A percentile compares a stretch with the other conserved stretches of the same genome.
phyloP scores from a whole-genome alignment of 37 sponge, comb jelly and placozoan species.

The Oscarella lobularis region DNA sequence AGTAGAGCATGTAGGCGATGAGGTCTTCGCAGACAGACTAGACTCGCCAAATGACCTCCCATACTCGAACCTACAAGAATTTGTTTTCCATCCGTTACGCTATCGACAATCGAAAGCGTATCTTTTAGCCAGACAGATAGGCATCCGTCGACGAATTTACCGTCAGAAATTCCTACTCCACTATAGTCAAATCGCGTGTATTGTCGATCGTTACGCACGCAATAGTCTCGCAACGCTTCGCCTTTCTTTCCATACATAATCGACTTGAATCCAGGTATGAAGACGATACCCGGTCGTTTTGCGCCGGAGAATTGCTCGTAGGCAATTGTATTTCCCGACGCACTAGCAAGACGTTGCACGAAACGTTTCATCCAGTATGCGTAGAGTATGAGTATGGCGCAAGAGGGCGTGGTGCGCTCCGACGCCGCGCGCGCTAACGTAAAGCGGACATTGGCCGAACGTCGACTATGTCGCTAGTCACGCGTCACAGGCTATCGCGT shows the following conservation, averaged over 20 bases:
- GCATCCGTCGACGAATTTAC: conserved; percentile 20
- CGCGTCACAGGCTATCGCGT: no score
- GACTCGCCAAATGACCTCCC: conserved; percentile 68
- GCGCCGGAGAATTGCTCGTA: conserved; percentile 30
- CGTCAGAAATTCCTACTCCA: conserved; percentile 36
- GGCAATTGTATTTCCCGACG: conserved; percentile 25
- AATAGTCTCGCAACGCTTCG: conserved; percentile 22
- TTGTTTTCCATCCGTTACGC: conserved; percentile 31
- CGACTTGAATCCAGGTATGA: conserved; percentile 33
- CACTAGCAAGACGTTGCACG: not conserved
- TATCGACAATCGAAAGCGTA: conserved; percentile 16
- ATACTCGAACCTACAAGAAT: conserved; percentile 45
- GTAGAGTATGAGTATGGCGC: no score
- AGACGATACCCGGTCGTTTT: conserved; percentile 55
- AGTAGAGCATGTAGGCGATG: conserved; percentile 41
- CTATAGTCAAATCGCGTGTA: conserved; percentile 45
- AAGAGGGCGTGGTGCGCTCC: no score
- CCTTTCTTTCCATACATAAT: conserved; percentile 37
- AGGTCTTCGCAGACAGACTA: conserved; percentile 48
- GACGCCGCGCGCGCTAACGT: no score
- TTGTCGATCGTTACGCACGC: conserved; percentile 10
- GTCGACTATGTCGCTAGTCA: no score
- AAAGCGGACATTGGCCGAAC: no score
- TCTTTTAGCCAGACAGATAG: conserved; percentile 58
- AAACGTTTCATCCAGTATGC: no score